These are phyloP conservation scores for Parthenolecanium corni DNA, from an alignment of 2,888 invertebrate genomes.

Conservation along the genomic window DNA sequence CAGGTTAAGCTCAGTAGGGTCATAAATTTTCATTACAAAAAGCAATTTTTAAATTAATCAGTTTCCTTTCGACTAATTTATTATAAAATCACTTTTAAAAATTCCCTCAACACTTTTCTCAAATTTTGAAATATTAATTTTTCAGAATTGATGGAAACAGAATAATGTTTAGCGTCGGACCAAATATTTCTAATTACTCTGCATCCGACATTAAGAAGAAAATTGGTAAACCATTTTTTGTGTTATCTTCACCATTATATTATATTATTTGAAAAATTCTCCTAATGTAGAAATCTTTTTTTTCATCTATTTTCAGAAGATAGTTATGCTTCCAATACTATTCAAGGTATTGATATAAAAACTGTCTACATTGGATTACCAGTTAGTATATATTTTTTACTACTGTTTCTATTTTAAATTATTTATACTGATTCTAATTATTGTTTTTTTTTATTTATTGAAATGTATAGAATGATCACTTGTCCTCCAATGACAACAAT, in stretches of 20 bases:
- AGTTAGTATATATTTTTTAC: not conserved
- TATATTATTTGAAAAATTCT: too few species aligned
- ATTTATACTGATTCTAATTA: not conserved
- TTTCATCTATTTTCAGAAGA: not conserved
- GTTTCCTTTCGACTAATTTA: too few species aligned
- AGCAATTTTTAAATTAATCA: too few species aligned
- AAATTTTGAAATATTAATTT: too few species aligned
- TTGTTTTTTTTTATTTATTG: not conserved
- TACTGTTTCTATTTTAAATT: not conserved
- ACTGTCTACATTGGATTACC: slow-evolving; percentile 3
- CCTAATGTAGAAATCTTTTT: too few species aligned
- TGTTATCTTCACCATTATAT: too few species aligned
- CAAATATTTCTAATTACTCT: slow-evolving; percentile 40
- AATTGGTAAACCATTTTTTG: slow-evolving; percentile 16
- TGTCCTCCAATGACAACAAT: not conserved
- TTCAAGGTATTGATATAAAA: not conserved
- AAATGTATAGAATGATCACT: not conserved
- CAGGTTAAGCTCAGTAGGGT: too few species aligned
- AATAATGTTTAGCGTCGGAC: slow-evolving; percentile 62
- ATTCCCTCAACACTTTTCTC: slow-evolving; percentile 14
- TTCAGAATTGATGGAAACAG: slow-evolving; percentile 61
- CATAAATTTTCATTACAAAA: too few species aligned
- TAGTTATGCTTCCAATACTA: not conserved
- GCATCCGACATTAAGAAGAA: slow-evolving; percentile 3
- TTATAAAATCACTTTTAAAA: not conserved